Evolutionary conservation across 2,888 invertebrate genomes (phyloP), one percentile per base, ranked within the genome.

Genomic region (Blastobasis lacticolella): DNA sequence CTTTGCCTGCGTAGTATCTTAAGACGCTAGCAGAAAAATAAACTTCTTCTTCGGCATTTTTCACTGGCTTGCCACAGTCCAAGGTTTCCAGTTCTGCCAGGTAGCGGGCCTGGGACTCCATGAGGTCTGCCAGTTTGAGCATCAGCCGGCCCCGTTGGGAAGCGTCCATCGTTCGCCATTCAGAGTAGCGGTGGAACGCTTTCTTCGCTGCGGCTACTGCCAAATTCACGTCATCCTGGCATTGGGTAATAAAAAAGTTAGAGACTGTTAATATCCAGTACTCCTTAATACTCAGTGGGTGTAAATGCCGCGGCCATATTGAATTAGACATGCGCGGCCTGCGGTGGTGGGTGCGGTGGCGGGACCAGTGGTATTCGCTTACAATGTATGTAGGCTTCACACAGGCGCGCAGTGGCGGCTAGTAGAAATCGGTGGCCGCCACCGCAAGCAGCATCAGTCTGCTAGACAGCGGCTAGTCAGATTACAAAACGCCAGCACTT

Each of bases 61-160:
- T 85, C 63, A 93, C 97, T 0, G 97, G 97, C 73, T 98, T 98
- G 0, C 98, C 98, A 78, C 97, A 97, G 76, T 99, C 97, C 57
- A 97, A 75, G 0, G 98, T 97, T 86, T 99, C 98, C 60, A 99
- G 88, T 66, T 96, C 94, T 4, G 95, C 95, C 55, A 97, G 73
- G 56, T 94, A 91, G 10, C 90, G 83, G 38, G 90, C 88, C 67
- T 97, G 95, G 37, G 94, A 89, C 60, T 94, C 91, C 53, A 97
- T 90, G 0, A 97, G 89, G 57, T 94, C 94, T 8, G 95, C 95
- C 53, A 97, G 82, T 80, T 92, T 84, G 5, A 80, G 81, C 60
- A 98, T 90, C 1, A 97, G 89, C 37, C 82, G 75, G 1, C 95
- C 96, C 59, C 97, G 90, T 48, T 90, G 88, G 3, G 96, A 93